Conservation (phyloP, 2,888 invertebrate species). For the Polyploca ridens region DNA sequence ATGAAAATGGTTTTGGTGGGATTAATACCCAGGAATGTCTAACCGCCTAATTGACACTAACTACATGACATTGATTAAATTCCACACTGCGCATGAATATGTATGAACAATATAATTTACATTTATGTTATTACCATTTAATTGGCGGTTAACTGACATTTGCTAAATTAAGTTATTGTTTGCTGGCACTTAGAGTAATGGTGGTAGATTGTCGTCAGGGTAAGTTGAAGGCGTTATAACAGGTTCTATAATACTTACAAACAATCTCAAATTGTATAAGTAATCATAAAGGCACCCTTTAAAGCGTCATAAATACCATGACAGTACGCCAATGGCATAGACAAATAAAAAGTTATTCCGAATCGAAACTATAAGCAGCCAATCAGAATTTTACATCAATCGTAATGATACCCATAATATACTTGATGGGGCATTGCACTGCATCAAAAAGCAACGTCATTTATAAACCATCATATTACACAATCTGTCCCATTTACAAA, state of each 20-base stretch:
- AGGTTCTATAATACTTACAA: background rate
- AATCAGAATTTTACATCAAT: slow-evolving; percentile 9
- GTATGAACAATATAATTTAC: slow-evolving; percentile 46
- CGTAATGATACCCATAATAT: background rate
- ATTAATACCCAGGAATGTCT: background rate
- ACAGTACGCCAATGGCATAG: background rate
- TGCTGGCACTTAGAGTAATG: slow-evolving; percentile 7
- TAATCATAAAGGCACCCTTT: background rate
- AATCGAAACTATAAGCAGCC: background rate
- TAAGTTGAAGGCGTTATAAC: background rate
- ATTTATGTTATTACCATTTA: slow-evolving; percentile 43
- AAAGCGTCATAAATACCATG: no score
- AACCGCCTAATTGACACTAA: slow-evolving; percentile 47
- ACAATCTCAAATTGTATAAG: background rate
- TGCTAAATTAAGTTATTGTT: slow-evolving; percentile 33
- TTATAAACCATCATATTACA: slow-evolving; percentile 5
- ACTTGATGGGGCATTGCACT: slow-evolving; percentile 13
- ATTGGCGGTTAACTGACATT: slow-evolving; percentile 41
- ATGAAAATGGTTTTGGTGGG: no score
- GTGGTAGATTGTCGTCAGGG: background rate
- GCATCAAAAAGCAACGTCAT: slow-evolving; percentile 2
- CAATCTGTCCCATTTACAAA: background rate
- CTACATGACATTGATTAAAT: slow-evolving; percentile 57
- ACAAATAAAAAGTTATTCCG: background rate
- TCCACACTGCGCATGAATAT: slow-evolving; percentile 55